These are phyloP conservation scores for Lamprologus lemairii DNA, from an alignment of 2,113 vertebrate genomes.

Conservation along the genomic window DNA sequence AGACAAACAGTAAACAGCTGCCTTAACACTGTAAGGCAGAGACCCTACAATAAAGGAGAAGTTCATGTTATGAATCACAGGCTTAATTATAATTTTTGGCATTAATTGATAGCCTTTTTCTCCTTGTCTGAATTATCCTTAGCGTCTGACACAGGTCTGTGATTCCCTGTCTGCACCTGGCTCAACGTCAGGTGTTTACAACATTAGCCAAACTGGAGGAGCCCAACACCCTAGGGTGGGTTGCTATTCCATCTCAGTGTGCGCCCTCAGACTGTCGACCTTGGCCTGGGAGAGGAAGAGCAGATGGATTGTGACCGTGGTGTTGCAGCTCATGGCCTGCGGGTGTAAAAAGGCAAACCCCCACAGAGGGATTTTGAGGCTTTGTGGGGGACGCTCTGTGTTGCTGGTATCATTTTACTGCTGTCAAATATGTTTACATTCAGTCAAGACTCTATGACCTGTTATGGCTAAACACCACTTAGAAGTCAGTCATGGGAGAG, in stretches of 20 bases:
- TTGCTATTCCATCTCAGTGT: not conserved
- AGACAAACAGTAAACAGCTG: not conserved
- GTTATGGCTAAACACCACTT: not conserved
- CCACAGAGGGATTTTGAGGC: not conserved
- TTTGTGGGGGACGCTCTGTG: not conserved
- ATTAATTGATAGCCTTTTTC: not conserved
- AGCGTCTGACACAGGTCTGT: not conserved
- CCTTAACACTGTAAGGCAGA: not conserved
- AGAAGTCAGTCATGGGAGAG: not conserved
- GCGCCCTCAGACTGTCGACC: not conserved
- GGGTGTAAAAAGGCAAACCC: constrained; percentile 18
- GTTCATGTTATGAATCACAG: not conserved
- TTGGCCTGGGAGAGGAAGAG: not conserved
- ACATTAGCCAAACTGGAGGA: constrained; percentile 9
- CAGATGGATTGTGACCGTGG: not conserved
- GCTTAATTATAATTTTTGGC: not conserved
- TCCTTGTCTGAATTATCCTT: not conserved
- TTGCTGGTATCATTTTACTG: constrained; percentile 22
- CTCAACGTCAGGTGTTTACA: constrained; percentile 8
- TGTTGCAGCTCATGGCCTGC: not conserved
- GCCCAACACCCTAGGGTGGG: not conserved
- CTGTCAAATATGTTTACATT: constrained; percentile 40
- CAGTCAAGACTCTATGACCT: not conserved
- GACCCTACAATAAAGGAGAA: not conserved
- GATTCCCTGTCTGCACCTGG: not conserved